A percentile compares a stretch with the other conserved stretches of the same genome.
Evolutionary conservation across 1,140 invertebrate species (phyloP).

Genomic region (Hetaerina americana): DNA sequence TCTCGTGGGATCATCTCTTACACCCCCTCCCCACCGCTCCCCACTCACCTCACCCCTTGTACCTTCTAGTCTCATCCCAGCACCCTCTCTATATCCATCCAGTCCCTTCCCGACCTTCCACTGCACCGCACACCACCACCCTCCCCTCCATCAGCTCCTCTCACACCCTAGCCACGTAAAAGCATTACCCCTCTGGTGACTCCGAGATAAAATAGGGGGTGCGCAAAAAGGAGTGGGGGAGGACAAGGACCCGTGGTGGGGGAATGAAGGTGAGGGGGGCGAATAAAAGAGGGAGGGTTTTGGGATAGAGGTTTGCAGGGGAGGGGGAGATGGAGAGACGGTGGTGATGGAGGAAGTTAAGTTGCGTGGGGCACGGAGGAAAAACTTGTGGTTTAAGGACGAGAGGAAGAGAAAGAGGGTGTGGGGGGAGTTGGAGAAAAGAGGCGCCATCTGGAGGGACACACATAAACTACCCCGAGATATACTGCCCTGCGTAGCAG

Average conservation of each 20-base stretch:
- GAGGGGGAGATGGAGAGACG: too few species aligned
- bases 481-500: not conserved
- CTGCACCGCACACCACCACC: too few species aligned
- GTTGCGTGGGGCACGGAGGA: not conserved
- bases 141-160: too few species aligned
- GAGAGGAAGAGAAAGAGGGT: not conserved
- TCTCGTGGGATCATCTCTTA: not conserved
- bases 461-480: not conserved
- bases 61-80: not conserved
- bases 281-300: not conserved
- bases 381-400: not conserved
- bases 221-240: not conserved
- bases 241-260: not conserved
- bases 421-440: not conserved
- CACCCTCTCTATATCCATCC: too few species aligned
- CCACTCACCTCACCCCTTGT: not conserved
- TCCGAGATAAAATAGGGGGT: not conserved
- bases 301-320: too few species aligned
- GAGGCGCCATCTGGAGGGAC: not conserved
- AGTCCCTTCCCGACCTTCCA: too few species aligned
- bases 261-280: not conserved
- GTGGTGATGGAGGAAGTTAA: not conserved
- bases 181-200: not conserved
- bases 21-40: not conserved
- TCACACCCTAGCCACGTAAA: too few species aligned